Base-by-base conservation (phyloP, 2,113 vertebrate genomes). In the Burhinus bistriatus region DNA sequence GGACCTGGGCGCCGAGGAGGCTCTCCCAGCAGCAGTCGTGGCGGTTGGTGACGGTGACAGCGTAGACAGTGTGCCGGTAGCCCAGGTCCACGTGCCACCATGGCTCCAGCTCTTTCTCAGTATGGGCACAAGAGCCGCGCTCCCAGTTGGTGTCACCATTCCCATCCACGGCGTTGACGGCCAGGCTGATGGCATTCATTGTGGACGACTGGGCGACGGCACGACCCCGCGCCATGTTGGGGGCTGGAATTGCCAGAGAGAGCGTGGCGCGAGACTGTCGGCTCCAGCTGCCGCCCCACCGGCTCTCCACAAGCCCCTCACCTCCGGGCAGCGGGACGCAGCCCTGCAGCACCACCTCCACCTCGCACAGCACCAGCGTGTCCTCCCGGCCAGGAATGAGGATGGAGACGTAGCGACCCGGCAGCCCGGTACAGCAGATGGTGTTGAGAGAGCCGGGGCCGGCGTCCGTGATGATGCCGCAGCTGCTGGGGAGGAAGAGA, bases 281-380 rank as follows among this genome's bases (percentile, higher is more conserved):
- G 42, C 30, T 7, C 51, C 3, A 1, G 52, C 2, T 15, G 26
- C 12, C 2, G 1, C 23, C 44, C 20, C 1, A 2, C 6, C 1
- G 4, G 9, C 15, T 10, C 44, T 9, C 7, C 5, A 2, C 6
- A 23, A 32, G 3, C 12, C 29, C 12, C 86, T 73, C 78, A 83
- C 88, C 81, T 72, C 81, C 42, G 1, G 81, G 89, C 13, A 55
- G 49, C 1, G 71, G 57, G 47, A 22, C 3, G 30, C 88, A 84
- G 18, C 64, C 80, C 19, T 84, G 64, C 12, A 55, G 57, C 20
- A 78, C 29, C 66, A 86, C 79, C 70, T 81, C 78, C 42, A 73
- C 78, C 69, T 77, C 70, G 14, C 83, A 86, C 29, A 66, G 71
- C 34, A 15, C 72, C 51, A 77, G 20, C 9, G 15, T 2, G 6